Evolutionary conservation across 2,797 vertebrate species (phyloP).

Genomic region (Xenentodon cancila): DNA sequence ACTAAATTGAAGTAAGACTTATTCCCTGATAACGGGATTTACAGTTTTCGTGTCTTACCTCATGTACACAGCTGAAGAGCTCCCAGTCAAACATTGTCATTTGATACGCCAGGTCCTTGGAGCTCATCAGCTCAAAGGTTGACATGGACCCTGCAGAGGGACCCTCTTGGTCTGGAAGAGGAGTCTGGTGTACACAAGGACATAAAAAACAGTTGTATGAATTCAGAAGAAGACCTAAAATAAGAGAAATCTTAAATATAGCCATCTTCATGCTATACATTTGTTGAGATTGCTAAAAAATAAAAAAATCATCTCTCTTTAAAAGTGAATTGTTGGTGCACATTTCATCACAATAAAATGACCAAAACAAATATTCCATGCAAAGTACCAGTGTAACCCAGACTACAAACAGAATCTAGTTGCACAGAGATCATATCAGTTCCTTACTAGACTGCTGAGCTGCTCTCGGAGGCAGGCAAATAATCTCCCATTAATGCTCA

Average conservation of each 20-base stretch:
- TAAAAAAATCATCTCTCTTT: neutral
- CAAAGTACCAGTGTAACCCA: too few relatives aligned
- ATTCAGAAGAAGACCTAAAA: neutral
- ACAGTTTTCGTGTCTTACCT: constrained; percentile 78
- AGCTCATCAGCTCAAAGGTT: constrained; percentile 98
- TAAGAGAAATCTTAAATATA: neutral
- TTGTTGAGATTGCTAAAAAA: too few relatives aligned
- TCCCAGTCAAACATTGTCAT: constrained; percentile 99
- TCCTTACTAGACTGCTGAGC: constrained; percentile 89
- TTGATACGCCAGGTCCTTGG: constrained; percentile 96
- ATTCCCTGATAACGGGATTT: too few relatives aligned
- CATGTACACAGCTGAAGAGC: constrained; percentile 97
- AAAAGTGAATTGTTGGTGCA: too few relatives aligned
- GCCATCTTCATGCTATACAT: neutral
- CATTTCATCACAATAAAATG: too few relatives aligned
- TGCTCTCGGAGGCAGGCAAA: constrained; percentile 93
- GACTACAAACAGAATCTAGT: neutral
- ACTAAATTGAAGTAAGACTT: too few relatives aligned
- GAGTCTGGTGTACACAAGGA: constrained; percentile 75
- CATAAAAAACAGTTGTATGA: constrained; percentile 2
- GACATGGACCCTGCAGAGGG: constrained; percentile 92
- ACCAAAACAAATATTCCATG: too few relatives aligned
- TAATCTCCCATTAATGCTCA: constrained; percentile 92
- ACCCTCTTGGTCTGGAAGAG: constrained; percentile 95
- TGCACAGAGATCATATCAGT: neutral